These are phyloP conservation scores for Pampus argenteus DNA, from an alignment of 2,797 vertebrate species.

Conservation along the genomic window DNA sequence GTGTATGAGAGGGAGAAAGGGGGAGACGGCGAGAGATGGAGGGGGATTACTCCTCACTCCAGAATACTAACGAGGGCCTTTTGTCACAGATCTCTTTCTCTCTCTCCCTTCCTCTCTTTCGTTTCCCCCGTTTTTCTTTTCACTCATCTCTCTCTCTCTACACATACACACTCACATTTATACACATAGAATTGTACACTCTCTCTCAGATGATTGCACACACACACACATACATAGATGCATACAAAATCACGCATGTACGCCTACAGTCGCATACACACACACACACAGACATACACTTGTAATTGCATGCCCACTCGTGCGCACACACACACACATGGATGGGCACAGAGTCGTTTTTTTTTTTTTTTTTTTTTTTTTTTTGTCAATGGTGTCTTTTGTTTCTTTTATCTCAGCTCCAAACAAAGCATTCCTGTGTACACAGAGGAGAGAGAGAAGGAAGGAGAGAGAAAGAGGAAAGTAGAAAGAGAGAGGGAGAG, in stretches of 20 bases:
- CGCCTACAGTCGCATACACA: constrained; percentile 45
- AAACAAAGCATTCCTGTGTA: constrained; percentile 86
- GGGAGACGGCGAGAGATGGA: constrained; percentile 33
- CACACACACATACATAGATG: constrained; percentile 28
- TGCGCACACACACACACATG: constrained; percentile 37
- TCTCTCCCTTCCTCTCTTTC: constrained; percentile 58
- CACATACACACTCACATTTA: constrained; percentile 16
- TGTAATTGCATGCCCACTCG: constrained; percentile 55
- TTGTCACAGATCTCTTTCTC: constrained; percentile 76
- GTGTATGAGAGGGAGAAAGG: neutral
- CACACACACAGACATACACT: constrained; percentile 38
- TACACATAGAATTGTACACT: neutral
- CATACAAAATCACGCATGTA: constrained; percentile 32
- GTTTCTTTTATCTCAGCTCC: constrained; percentile 81
- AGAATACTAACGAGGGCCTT: constrained; percentile 84
- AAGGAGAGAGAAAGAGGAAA: constrained; percentile 45
- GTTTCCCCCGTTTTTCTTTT: constrained; percentile 52
- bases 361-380: no score
- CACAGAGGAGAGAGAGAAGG: constrained; percentile 57
- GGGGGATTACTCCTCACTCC: constrained; percentile 74
- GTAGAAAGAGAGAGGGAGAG: constrained; percentile 37
- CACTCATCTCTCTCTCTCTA: constrained; percentile 39
- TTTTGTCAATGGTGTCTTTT: constrained; percentile 84
- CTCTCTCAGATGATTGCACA: constrained; percentile 22
- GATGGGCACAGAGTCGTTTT: constrained; percentile 76